Evolutionary conservation across 1,140 invertebrate genomes (phyloP), one percentile per base, ranked within the genome.

Genomic region (Scaptomyza graminum): DNA sequence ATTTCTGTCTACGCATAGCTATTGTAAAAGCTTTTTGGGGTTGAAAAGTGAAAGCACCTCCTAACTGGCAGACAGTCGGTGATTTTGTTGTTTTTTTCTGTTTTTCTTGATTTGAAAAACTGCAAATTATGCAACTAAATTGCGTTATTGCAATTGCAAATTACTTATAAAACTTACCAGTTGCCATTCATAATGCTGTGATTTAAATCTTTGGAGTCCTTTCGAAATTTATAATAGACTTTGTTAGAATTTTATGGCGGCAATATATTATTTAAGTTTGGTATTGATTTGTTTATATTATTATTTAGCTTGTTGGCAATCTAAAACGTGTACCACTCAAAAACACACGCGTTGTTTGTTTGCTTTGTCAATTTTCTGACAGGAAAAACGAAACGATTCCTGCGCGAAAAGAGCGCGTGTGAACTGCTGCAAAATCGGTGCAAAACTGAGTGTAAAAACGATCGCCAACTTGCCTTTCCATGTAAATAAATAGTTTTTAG

Each of bases 401-500:
- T 25, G 9, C 61, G 52, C 34, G 16, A 70, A 34, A 1, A 3
- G 3, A 56, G 44, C 65, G 56, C 70, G 61, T 50, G 22, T 49
- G 44, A 68, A 49, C 43, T 51, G 16, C 46, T 54, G 28, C 8
- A 65, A 28, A 72, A 67, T 37, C 41, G 52, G 50, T 64, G 44
- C 77, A 67, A 76, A 67, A 72, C 74, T 70, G 76, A 85, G 74
- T 87, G 63, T 67, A 80, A 68, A 49, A 51, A 37, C 65, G 78
- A 60, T 66, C 82, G 63, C 60, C 46, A 72, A 73, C 56, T 66
- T 63, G 50, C 25, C 39, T 31, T 31, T 34, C 28, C 83, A 69
- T 79, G 68, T 77, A 81, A 75, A 87, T 87, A 87, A 78, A 78
- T 87, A 85, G 78, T 87, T 84, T 77, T 65, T 50, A 2, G 68